Evolutionary conservation across 2,797 vertebrate species (phyloP).

Genomic region (Echeneis naucrates): DNA sequence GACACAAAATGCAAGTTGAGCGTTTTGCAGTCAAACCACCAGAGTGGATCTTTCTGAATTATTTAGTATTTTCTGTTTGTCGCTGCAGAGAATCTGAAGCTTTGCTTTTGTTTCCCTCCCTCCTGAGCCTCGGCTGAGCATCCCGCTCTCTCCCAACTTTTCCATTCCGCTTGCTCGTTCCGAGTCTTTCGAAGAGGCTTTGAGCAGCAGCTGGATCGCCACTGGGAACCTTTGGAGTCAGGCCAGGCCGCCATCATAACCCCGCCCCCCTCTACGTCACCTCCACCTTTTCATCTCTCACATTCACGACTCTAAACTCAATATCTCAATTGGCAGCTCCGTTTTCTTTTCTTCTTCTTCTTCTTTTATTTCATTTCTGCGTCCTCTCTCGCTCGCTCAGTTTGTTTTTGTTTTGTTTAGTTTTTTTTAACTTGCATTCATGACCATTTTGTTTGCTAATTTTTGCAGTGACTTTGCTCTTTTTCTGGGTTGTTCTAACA

Average conservation of each 20-base stretch:
- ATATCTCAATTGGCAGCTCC: slow-evolving; percentile 7
- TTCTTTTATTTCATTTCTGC: not conserved
- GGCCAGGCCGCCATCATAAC: slow-evolving; percentile 56
- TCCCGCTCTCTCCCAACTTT: too few species aligned
- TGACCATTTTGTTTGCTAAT: not conserved
- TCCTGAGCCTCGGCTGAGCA: not conserved
- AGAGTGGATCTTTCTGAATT: not conserved
- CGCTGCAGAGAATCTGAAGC: not conserved
- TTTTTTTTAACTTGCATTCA: not conserved
- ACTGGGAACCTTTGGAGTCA: slow-evolving; percentile 55
- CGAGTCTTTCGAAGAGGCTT: slow-evolving; percentile 51
- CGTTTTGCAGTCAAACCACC: not conserved
- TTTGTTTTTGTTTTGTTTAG: too few species aligned
- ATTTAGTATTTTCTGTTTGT: slow-evolving; percentile 9
- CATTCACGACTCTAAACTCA: slow-evolving; percentile 41
- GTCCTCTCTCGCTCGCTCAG: not conserved
- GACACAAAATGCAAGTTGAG: slow-evolving; percentile 6
- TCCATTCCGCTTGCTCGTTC: too few species aligned
- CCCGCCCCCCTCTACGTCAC: slow-evolving; percentile 36
- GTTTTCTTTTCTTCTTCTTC: not conserved
- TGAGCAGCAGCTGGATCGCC: slow-evolving; percentile 63
- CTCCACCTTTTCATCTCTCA: slow-evolving; percentile 33
- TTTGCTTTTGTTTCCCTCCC: not conserved
- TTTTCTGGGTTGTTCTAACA: too few species aligned
- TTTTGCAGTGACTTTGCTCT: too few species aligned